phyloP scores from a whole-genome alignment of 2,888 invertebrate genomes.

The Alcis repandata region DNA sequence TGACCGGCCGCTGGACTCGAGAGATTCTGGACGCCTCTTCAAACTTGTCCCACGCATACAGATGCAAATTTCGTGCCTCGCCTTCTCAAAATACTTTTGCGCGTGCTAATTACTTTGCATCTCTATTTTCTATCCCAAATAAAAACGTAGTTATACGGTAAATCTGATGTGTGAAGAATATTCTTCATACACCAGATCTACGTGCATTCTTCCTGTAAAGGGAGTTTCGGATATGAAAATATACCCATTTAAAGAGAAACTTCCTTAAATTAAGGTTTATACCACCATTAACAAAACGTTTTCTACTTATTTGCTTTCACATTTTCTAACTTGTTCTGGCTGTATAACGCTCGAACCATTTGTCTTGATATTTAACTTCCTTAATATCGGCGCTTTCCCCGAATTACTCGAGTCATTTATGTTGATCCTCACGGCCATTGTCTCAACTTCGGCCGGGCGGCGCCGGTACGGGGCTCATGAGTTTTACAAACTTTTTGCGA shows the following conservation, averaged over 20 bases:
- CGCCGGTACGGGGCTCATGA: conserved; percentile 28
- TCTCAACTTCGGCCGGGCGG: conserved; percentile 49
- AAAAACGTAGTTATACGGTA: not conserved
- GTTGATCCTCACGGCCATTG: conserved; percentile 47
- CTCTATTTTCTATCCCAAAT: not conserved
- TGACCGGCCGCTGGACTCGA: conserved; percentile 60
- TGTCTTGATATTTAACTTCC: conserved; percentile 42
- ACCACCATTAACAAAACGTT: conserved; percentile 1
- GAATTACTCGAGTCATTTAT: conserved; percentile 43
- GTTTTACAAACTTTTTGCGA: conserved; percentile 52
- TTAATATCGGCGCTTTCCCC: conserved; percentile 37
- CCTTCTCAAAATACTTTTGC: conserved; percentile 1
- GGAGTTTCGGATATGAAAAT: not conserved
- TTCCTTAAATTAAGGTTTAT: not conserved
- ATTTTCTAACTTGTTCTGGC: conserved; percentile 33
- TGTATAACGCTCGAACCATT: conserved; percentile 34
- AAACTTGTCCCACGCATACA: conserved; percentile 50
- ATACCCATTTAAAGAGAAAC: not conserved
- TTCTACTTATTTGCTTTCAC: conserved; percentile 24
- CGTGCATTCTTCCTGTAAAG: no score
- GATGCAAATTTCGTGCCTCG: conserved; percentile 45
- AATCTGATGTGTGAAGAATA: not conserved
- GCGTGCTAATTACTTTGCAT: not conserved
- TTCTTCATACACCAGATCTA: no score
- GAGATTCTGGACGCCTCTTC: conserved; percentile 48